Base-by-base conservation (phyloP, 1,140 invertebrate genomes). In the Goniozus legneri region DNA sequence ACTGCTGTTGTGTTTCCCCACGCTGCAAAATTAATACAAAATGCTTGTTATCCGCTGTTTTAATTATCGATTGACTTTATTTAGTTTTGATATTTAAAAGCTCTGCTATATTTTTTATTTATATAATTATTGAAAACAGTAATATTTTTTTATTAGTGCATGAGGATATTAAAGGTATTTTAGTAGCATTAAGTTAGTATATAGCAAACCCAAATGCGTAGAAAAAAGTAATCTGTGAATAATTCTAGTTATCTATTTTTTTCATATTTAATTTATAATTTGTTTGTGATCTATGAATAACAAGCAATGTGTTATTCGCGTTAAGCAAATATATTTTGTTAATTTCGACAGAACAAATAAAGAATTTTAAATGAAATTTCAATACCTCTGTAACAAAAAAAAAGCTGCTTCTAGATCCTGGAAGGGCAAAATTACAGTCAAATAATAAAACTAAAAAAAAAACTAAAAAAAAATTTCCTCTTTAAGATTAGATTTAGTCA, bases 1-100 rank as follows among this genome's bases (percentile, higher is more conserved):
- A 60, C 50, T 21, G 69, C 45, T 46, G 66, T 60, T 36, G 62
- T 51, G 51, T 65, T 74, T 52, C 70, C 67, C 65, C 71, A 69
- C 47, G 67, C 73, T 76, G 65, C 21, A 70, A 72, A 40, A 66
- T 62, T 22, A 53, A 27, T 12, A 7, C 24, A 27, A 27, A 27
- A 12, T 7, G 24, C 24, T 27, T 7, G 24, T 7, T 27, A 12
- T 12, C 6, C 6, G 12, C 6, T 27, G 24, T 7, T 27, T 7
- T 27, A 27, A 27, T 7, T 27, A 27, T 27, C n/a, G 24, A 27
- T 27, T 27, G 24, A 6, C 12, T 27, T 27, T 27, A 12, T n/a
- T n/a, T n/a, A n/a, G n/a, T n/a, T n/a, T n/a, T n/a, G n/a, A n/a
- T n/a, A 27, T 15, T 44, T 22, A 51, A 37, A 34, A 19, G 32